Base-by-base conservation (phyloP, 2,888 invertebrate species). In the Hypomecis punctinalis region DNA sequence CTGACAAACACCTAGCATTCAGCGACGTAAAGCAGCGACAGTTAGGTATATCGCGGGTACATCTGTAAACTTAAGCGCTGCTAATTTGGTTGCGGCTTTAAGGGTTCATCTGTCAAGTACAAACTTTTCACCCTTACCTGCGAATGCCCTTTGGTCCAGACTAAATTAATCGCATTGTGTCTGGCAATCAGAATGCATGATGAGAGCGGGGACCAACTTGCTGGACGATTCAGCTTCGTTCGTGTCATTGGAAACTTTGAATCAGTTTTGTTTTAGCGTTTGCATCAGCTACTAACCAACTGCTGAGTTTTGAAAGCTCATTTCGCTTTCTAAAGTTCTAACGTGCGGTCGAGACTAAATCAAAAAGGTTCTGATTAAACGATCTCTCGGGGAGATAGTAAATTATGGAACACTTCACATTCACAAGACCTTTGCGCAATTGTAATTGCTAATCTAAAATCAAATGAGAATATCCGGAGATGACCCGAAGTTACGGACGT, bases 111-210 rank as follows among this genome's bases (percentile, higher is more conserved):
- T 56, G 23, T 47, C 56, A n/a, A 5, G 10, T 56, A 5, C 23
- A 39, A 47, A 47, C 23, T 40, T 56, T 39, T 56, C 37, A 39
- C 56, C 46, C n/a, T 47, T 33, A 47, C 56, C 56, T 56, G 56
- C 36, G 35, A 55, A 55, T 40, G 23, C 47, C 39, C n/a, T 56
- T 47, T 11, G 40, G 47, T 56, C 39, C 47, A 39, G 56, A 47
- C 47, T 11, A 39, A 43, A 56, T 47, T 56, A 56, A 56, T 56
- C 13, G 37, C 37, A 55, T 46, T 40, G 37, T 39, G 56, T 56
- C 47, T 47, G 40, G 47, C 47, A 56, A 56, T 33, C 46, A 47
- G 47, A 56, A 56, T 56, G 56, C 40, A 40, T 40, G n/a, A 56
- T 56, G 56, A 56, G 56, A 40, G 6, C 4, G 35, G 56, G 47